A percentile compares a stretch with the other conserved stretches of the same genome.
Conservation (phyloP, 2,113 vertebrate species). For the Penelope pileata region DNA sequence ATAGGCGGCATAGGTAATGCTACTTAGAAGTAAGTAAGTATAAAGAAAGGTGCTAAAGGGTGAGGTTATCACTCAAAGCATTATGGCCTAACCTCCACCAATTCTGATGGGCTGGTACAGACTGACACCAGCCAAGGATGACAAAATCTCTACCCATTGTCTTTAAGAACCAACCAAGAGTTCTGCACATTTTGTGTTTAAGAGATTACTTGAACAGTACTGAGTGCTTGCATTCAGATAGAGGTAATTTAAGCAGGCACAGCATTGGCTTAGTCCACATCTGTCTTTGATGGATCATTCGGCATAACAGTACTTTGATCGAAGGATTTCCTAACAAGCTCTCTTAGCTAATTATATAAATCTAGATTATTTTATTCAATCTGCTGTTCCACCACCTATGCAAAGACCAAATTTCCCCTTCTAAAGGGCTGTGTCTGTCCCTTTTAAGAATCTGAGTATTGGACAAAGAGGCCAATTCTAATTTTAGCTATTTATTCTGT, state of each 20-base stretch:
- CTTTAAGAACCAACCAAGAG: rapidly evolving
- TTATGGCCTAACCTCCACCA: neutral
- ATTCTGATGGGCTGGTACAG: neutral
- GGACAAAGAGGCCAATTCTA: neutral
- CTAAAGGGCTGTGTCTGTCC: neutral
- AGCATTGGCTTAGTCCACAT: rapidly evolving
- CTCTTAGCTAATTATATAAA: neutral
- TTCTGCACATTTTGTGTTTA: neutral
- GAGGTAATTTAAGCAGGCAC: rapidly evolving
- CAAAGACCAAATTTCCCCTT: neutral
- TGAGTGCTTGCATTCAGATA: rapidly evolving
- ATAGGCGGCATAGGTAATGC: neutral
- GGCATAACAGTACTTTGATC: neutral
- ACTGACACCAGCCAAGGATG: neutral
- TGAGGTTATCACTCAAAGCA: rapidly evolving
- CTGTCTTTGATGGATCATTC: neutral
- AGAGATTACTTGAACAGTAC: neutral
- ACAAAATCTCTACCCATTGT: rapidly evolving
- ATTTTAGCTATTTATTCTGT: neutral
- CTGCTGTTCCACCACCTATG: neutral
- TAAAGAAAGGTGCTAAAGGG: neutral
- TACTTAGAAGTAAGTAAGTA: neutral
- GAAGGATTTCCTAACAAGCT: neutral
- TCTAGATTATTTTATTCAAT: neutral
- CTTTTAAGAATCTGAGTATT: neutral